Conservation (phyloP, 2,888 invertebrate species). For the Lapara coniferarum region DNA sequence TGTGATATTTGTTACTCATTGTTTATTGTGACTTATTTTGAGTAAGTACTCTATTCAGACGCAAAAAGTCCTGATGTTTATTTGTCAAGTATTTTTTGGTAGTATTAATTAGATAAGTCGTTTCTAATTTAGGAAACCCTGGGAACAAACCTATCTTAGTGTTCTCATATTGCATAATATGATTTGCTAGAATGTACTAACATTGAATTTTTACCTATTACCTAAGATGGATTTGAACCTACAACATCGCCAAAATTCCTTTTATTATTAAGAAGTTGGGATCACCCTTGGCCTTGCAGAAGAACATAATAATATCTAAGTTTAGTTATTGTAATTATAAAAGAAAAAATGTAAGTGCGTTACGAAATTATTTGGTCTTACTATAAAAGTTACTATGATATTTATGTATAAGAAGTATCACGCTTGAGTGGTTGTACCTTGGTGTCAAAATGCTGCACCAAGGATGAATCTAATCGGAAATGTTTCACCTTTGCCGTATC, state of each 20-base stretch:
- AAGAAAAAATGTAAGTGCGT: background rate
- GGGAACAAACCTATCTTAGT: background rate
- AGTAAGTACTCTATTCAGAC: background rate
- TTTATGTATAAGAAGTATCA: conserved; percentile 10
- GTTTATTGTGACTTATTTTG: background rate
- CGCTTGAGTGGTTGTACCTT: conserved; percentile 14
- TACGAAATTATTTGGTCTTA: background rate
- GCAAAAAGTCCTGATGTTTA: background rate
- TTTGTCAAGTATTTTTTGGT: background rate
- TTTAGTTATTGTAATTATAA: too few relatives aligned
- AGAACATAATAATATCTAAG: too few relatives aligned
- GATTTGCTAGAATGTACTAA: too few relatives aligned
- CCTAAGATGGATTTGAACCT: too few relatives aligned
- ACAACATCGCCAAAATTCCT: too few relatives aligned
- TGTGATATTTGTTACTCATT: background rate
- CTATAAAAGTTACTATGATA: background rate
- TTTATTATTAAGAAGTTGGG: too few relatives aligned
- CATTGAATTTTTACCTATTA: too few relatives aligned
- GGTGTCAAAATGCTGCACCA: conserved; percentile 14
- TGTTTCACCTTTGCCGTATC: conserved; percentile 11
- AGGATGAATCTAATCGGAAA: conserved; percentile 24
- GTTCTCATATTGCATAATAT: background rate
- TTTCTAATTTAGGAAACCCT: background rate
- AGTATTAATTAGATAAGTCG: background rate
- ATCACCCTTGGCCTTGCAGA: too few relatives aligned